phyloP scores from a whole-genome alignment of 2,797 vertebrate genomes.

The Cyprinodon diabolis region DNA sequence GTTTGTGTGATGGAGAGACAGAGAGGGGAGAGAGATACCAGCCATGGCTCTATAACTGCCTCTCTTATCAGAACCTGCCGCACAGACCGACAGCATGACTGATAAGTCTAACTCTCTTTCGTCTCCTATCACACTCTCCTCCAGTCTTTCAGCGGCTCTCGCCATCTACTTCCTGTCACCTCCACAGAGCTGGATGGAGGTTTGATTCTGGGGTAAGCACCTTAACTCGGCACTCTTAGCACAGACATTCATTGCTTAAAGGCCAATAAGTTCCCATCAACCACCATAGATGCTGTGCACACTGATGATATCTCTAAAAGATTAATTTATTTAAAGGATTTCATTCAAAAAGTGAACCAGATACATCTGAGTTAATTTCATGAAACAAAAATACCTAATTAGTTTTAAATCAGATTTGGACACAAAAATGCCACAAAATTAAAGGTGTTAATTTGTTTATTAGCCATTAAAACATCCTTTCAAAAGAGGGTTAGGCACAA shows the following conservation, averaged over 20 bases:
- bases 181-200: constrained; percentile 26
- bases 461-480: neutral
- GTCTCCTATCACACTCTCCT: constrained; percentile 40
- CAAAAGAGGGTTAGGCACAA: neutral
- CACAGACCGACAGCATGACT: constrained; percentile 71
- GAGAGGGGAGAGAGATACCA: constrained; percentile 51
- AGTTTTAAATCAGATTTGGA: neutral
- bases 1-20: constrained; percentile 21
- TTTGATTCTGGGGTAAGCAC: constrained; percentile 34
- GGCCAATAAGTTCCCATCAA: constrained; percentile 53
- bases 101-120: constrained; percentile 66
- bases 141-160: constrained; percentile 23
- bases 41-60: constrained; percentile 35
- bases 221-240: constrained; percentile 50
- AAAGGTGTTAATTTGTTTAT: neutral
- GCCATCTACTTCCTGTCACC: neutral
- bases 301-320: neutral
- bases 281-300: constrained; percentile 18
- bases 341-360: neutral
- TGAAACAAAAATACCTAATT: neutral
- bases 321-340: neutral
- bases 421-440: neutral
- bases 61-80: constrained; percentile 71
- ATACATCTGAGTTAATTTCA: neutral
- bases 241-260: constrained; percentile 36